phyloP scores from a whole-genome alignment of 37 sponge, comb jelly and placozoan genomes.

The Chondrosia reniformis region DNA sequence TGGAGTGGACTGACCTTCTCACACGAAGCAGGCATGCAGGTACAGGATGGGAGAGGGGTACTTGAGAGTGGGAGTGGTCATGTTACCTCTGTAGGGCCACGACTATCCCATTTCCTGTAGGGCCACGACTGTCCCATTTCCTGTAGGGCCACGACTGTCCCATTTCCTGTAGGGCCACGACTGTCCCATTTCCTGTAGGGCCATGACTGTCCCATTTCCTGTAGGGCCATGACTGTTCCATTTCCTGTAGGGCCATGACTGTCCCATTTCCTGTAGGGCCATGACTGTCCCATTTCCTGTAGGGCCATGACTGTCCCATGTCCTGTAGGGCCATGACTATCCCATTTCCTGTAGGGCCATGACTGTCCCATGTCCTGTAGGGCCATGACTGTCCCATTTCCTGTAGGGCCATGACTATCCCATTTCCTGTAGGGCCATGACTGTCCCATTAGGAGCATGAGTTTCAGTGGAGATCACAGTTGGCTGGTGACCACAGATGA shows the following conservation, averaged over 20 bases:
- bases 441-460: slow-evolving; percentile 84
- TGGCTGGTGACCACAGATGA: slow-evolving; percentile 95
- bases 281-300: not conserved
- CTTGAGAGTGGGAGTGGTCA: not conserved
- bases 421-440: slow-evolving; percentile 77
- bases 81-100: slow-evolving; percentile 54
- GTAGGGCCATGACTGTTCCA: slow-evolving; percentile 89
- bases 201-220: not conserved
- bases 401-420: not conserved
- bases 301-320: slow-evolving; percentile 92
- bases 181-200: not conserved
- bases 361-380: slow-evolving; percentile 89
- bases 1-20: slow-evolving; percentile 96
- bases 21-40: slow-evolving; percentile 92
- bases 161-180: too few species aligned
- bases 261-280: not conserved
- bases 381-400: not conserved
- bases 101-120: not conserved
- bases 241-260: too few species aligned
- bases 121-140: not conserved
- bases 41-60: slow-evolving; percentile 11
- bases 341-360: slow-evolving; percentile 60
- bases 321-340: not conserved
- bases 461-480: slow-evolving; percentile 81
- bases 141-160: slow-evolving; percentile 88